Base-by-base conservation (phyloP, 2,888 invertebrate species). In the Aelia acuminata region DNA sequence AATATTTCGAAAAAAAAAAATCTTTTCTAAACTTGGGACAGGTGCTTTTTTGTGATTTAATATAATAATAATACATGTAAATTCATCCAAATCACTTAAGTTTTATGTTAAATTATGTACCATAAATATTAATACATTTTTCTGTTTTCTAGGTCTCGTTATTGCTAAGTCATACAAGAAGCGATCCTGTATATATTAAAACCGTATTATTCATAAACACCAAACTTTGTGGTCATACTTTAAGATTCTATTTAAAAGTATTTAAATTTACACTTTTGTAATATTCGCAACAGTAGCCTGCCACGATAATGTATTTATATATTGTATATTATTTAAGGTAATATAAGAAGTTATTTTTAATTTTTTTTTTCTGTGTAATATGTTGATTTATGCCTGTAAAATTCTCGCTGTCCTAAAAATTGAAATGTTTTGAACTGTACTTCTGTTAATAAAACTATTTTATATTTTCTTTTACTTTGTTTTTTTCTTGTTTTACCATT, bases 161-260 rank as follows among this genome's bases (percentile, higher is more conserved):
- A 49, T n/a, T n/a, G 10, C 3, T 22, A 85, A 85, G 85, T 50
- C 0, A 31, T 53, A 57, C 53, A 31, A 85, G 85, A 85, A 57
- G 85, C 15, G 85, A n/a, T 85, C 43, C n/a, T 85, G 85, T 85
- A 85, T 20, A 85, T 57, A 85, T 85, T 49, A 57, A 85, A 39
- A 57, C 31, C 43, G 7, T 39, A 53, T 39, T 53, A 47, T 80
- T 80, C 43, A 80, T 43, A n/a, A 80, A 43, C 43, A 10, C 5
- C 43, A n/a, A 80, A 80, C 13, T n/a, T 80, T 80, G 11, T 80
- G 1, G n/a, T 80, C n/a, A 80, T 80, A 80, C 80, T 43, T 39
- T 80, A 80, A 80, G 80, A 35, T 47, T 80, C 22, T 80, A 47
- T 43, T 35, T n/a, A n/a, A 80, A 80, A 80, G 80, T 80, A 80